Evolutionary conservation across 2,113 vertebrate genomes (phyloP), one percentile per base, ranked within the genome.

Genomic region (Strix aluco): DNA sequence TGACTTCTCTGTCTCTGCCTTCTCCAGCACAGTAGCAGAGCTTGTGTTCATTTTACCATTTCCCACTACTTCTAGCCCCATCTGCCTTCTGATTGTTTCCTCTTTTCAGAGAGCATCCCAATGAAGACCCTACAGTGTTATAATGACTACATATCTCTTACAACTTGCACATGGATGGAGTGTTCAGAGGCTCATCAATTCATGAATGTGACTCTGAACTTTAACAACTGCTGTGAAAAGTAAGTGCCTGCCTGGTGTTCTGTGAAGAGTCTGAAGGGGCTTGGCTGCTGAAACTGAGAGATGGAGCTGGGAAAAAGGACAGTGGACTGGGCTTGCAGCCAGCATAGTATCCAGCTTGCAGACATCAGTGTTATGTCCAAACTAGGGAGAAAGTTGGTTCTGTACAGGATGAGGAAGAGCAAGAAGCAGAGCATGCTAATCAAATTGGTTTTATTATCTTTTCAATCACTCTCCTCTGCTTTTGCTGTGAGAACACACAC

Each of bases 141-240:
- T 10, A 59, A n/a, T 0, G 30, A 57, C 36, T 36, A 9, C 4
- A 0, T 4, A n/a, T 40, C 62, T 65, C 62, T 40, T 57, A 77
- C 72, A 70, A 36, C 51, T 34, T 96, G 81, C 46, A 81, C 38
- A 4, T 42, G 65, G 78, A 59, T 67, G 57, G 42, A 70, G 27
- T 73, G 40, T 57, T 86, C 36, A 57, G 71, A 77, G 23, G 51
- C 27, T 95, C 77, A 70, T 36, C 54, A 44, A 3, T 69, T 81
- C 1, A 1, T 58, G 34, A 73, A 46, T 15, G 12, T 46, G 59
- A 46, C 59, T 55, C 58, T n/a, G 11, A 88, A 73, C 54, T 73
- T 81, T 17, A 73, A 55, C 6, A 66, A 21, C 36, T n/a, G 11
- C 29, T 44, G 9, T 20, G 36, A 47, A 73, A 66, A 66, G 58